These are phyloP conservation scores for Pteropus rufus DNA, from an alignment of 2,797 vertebrate species.

Conservation along the genomic window DNA sequence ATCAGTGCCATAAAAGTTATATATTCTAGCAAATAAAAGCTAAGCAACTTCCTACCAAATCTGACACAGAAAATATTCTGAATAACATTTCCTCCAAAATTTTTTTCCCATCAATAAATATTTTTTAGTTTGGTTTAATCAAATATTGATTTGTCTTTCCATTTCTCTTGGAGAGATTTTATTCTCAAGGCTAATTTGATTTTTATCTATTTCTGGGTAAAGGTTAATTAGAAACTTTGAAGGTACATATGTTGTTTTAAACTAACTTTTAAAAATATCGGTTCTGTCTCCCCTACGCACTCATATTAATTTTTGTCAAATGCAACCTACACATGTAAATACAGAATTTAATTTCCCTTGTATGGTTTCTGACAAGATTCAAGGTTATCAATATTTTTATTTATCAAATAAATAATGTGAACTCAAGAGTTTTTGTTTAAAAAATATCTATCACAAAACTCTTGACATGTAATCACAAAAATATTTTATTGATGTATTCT, in stretches of 20 bases:
- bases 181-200: background rate
- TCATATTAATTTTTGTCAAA: background rate
- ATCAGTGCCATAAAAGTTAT: background rate
- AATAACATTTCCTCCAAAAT: background rate
- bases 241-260: background rate
- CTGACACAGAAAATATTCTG: background rate
- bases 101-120: background rate
- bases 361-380: background rate
- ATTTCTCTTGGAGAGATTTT: background rate
- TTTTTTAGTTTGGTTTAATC: background rate
- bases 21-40: background rate
- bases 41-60: background rate
- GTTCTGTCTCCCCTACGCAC: background rate
- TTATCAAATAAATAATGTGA: background rate
- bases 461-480: background rate
- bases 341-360: background rate
- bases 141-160: background rate
- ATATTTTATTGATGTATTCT: background rate
- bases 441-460: background rate
- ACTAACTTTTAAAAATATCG: background rate
- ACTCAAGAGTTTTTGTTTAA: background rate
- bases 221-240: background rate
- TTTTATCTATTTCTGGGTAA: slow-evolving; percentile 15
- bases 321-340: background rate
- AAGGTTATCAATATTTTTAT: background rate